Conservation (phyloP, 2,113 vertebrate genomes). For the Sinocyclocheilus rhinocerous region DNA sequence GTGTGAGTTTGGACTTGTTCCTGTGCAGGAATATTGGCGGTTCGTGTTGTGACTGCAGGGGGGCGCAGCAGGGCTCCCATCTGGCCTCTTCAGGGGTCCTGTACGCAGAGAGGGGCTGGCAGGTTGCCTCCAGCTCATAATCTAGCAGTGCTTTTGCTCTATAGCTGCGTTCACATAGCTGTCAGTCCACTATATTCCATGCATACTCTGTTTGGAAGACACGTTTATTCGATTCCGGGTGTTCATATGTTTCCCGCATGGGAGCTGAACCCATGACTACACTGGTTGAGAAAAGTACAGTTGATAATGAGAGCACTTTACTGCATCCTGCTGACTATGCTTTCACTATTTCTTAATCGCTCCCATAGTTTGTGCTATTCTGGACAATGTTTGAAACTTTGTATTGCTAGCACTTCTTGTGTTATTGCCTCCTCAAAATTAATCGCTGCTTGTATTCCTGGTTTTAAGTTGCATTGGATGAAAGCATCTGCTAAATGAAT, state of each 20-base stretch:
- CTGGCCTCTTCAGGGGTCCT: conserved; percentile 16
- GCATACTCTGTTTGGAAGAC: neutral
- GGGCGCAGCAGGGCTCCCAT: conserved; percentile 20
- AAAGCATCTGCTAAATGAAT: neutral
- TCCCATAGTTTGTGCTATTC: neutral
- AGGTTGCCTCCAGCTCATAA: conserved; percentile 5
- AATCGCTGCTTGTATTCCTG: neutral
- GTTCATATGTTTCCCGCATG: neutral
- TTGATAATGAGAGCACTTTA: neutral
- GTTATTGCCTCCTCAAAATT: neutral
- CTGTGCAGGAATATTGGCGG: neutral
- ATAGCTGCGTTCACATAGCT: neutral
- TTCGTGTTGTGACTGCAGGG: conserved; percentile 20
- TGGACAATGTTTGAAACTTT: neutral
- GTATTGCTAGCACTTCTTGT: neutral
- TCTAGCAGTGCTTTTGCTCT: neutral
- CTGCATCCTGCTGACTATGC: neutral
- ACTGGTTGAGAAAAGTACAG: neutral
- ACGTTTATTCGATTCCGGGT: neutral
- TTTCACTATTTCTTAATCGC: neutral
- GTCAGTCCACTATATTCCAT: neutral
- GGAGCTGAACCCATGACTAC: neutral
- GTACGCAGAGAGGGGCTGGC: neutral
- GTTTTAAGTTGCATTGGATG: neutral
- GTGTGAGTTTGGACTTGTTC: neutral